A percentile compares a stretch with the other conserved stretches of the same genome.
Evolutionary conservation across 2,113 vertebrate species (phyloP).

Genomic region (Erinaceus europaeus): DNA sequence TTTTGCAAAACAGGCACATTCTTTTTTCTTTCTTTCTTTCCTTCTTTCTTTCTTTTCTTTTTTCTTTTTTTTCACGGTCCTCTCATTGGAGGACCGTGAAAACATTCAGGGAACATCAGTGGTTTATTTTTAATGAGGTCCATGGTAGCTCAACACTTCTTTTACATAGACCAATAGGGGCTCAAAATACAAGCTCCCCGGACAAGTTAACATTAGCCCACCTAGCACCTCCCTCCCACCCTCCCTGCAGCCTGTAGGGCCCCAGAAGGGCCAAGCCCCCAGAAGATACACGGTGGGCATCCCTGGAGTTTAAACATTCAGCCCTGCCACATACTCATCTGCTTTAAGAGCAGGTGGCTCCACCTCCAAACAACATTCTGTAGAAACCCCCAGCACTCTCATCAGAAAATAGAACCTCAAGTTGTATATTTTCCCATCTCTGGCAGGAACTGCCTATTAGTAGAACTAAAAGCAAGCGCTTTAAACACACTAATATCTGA

Average conservation of each 20-base stretch:
- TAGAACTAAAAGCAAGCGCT: not conserved
- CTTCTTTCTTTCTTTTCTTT: not conserved
- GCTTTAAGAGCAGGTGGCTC: constrained; percentile 2
- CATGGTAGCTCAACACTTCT: not conserved
- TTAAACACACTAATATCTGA: not conserved
- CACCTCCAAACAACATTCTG: not conserved
- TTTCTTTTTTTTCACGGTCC: not conserved
- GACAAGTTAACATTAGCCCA: too few species aligned
- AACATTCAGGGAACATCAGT: constrained; percentile 2
- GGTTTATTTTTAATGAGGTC: constrained; percentile 39
- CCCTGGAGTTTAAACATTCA: constrained; percentile 14
- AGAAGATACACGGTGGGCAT: not conserved
- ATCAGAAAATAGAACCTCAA: constrained; percentile 15
- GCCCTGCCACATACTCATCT: not conserved
- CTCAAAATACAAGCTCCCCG: too few species aligned
- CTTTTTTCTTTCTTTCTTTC: too few species aligned
- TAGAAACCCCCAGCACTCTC: not conserved
- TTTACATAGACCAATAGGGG: not conserved
- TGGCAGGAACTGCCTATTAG: not conserved
- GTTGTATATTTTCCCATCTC: not conserved
- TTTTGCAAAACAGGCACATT: constrained; percentile 52
- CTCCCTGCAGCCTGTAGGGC: too few species aligned
- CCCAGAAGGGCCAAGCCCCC: not conserved
- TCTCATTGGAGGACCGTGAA: constrained; percentile 33
- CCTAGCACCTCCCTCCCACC: too few species aligned